Evolutionary conservation across 35 echinoderm and acorn worm genomes (phyloP).

Genomic region (Apostichopus californicus): DNA sequence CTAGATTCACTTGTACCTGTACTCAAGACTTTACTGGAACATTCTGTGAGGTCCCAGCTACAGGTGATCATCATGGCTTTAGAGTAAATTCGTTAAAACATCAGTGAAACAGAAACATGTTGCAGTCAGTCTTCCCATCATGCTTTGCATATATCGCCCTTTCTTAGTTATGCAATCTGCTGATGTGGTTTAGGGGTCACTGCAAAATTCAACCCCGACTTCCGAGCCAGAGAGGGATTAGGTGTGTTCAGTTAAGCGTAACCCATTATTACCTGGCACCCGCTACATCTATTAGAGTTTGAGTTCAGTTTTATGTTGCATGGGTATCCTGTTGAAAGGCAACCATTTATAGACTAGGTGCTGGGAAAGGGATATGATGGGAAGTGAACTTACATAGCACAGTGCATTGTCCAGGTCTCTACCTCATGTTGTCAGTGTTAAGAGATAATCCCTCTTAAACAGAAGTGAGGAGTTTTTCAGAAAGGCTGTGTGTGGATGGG

Average conservation of each 20-base stretch:
- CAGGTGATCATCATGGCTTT: neutral
- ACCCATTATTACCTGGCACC: neutral
- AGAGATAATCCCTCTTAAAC: too few relatives aligned
- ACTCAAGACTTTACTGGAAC: neutral
- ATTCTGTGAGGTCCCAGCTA: neutral
- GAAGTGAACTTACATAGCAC: slow-evolving; percentile 5
- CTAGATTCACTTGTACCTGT: neutral
- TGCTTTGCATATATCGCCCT: neutral
- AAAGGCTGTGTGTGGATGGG: too few relatives aligned
- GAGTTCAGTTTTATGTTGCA: too few relatives aligned
- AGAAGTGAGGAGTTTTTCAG: too few relatives aligned
- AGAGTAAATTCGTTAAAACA: too few relatives aligned
- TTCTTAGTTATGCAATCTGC: neutral
- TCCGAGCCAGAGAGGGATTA: neutral
- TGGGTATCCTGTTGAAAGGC: too few relatives aligned
- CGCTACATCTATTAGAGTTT: neutral
- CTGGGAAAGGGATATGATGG: neutral
- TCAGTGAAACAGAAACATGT: too few relatives aligned
- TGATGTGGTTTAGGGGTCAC: neutral
- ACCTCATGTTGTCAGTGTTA: neutral
- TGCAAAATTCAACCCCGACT: neutral
- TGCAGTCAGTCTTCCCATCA: too few relatives aligned
- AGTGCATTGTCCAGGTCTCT: slow-evolving; percentile 12
- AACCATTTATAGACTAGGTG: too few relatives aligned
- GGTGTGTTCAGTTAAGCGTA: neutral